Conservation (phyloP, 2,113 vertebrate species). For the Melospiza georgiana region DNA sequence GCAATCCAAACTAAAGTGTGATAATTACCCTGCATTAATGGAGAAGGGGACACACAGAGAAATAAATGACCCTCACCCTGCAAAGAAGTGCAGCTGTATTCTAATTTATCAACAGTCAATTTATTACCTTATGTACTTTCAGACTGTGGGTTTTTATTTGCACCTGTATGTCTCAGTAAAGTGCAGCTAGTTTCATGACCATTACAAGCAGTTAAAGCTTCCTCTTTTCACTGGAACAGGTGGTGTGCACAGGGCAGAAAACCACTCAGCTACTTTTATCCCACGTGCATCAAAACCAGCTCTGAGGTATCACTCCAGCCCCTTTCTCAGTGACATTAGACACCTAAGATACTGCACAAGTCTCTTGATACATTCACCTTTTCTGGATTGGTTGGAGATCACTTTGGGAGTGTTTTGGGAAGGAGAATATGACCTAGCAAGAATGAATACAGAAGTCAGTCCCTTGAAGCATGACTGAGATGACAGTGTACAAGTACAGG, state of each 20-base stretch:
- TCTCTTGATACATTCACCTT: background rate
- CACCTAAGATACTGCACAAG: background rate
- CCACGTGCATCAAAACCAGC: background rate
- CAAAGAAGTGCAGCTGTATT: background rate
- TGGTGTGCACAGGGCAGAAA: background rate
- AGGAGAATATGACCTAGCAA: background rate
- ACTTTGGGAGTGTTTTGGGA: background rate
- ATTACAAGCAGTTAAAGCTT: constrained; percentile 15
- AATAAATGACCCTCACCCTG: background rate
- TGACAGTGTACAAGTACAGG: background rate
- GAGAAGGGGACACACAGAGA: background rate
- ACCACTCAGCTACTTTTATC: constrained; percentile 10
- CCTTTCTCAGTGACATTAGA: background rate
- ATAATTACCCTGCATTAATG: background rate
- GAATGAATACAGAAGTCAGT: background rate
- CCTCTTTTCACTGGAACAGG: constrained; percentile 62
- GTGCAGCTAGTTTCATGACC: constrained; percentile 25
- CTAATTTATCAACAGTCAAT: background rate
- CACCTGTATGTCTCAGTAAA: constrained; percentile 26
- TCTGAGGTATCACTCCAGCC: background rate
- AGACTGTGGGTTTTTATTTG: background rate
- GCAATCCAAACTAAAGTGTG: background rate
- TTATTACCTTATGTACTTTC: background rate
- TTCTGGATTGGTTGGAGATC: background rate
- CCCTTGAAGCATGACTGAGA: background rate